Percentiles rank a stretch among this genome's conserved stretches.
Evolutionary conservation across 2,888 invertebrate genomes (phyloP).

Genomic region (Leptopterna dolabrata): DNA sequence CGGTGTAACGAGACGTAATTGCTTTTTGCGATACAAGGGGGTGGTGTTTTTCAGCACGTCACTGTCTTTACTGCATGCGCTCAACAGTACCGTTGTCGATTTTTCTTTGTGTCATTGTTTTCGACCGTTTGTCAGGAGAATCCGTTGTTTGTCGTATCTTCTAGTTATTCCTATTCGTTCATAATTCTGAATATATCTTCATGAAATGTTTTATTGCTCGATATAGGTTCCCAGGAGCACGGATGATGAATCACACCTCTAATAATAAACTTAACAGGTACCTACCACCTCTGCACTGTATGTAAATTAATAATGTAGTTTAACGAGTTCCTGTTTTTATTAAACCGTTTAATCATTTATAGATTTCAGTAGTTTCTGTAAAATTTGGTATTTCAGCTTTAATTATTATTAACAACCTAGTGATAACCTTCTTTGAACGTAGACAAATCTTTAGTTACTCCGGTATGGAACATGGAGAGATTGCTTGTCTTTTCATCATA

Average conservation of each 20-base stretch:
- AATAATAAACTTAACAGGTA: slow-evolving; percentile 69
- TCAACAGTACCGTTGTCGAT: neutral
- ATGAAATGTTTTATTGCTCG: slow-evolving; percentile 27
- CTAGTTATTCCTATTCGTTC: too few species aligned
- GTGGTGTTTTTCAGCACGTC: neutral
- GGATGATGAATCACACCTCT: slow-evolving; percentile 65
- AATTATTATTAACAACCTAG: too few species aligned
- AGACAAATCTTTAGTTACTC: too few species aligned
- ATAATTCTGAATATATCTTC: neutral
- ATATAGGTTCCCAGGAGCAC: slow-evolving; percentile 66
- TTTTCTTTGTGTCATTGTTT: neutral
- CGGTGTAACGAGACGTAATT: too few species aligned
- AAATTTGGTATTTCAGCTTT: too few species aligned
- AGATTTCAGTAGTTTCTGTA: too few species aligned
- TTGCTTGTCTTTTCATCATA: too few species aligned
- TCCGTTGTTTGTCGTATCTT: too few species aligned
- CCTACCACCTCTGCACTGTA: slow-evolving; percentile 55
- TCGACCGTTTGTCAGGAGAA: neutral
- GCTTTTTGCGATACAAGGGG: neutral
- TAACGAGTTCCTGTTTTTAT: neutral
- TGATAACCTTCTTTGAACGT: too few species aligned
- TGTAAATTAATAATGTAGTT: slow-evolving; percentile 44
- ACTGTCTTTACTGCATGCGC: neutral
- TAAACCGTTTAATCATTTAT: too few species aligned
- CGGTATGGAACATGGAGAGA: too few species aligned